Evolutionary conservation across 1,140 invertebrate species (phyloP), one percentile per base, ranked within the genome.

Genomic region (Gonatopus flavifemur): DNA sequence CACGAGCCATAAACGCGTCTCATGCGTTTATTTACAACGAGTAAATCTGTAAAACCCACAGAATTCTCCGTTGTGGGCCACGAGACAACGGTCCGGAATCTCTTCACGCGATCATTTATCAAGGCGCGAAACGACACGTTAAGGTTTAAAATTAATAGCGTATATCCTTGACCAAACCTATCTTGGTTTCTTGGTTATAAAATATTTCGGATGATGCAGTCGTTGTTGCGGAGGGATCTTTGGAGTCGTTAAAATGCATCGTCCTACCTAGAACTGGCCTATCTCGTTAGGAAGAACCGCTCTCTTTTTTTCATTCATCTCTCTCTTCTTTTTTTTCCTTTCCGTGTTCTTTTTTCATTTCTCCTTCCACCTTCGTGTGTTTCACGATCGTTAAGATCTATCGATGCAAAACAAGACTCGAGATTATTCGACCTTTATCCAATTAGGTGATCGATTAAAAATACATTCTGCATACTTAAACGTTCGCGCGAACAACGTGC

Each of bases 391-490:
- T 64, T 64, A 64, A 63, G 60, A 56, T 62, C 61, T 57, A n/a
- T 47, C 59, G 44, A 47, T 58, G 57, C 48, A 46, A 52, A 52
- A 57, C 32, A 40, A 41, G 49, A 55, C 54, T 51, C 37, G 33
- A 43, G 49, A 52, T 55, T 41, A 47, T 50, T 62, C 37, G 56
- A 51, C 55, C 61, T 65, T 66, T 62, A 55, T 49, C 60, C 55
- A 67, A 67, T 67, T 67, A 64, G 57, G 43, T 66, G 59, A 66
- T 67, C 55, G 51, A 58, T 60, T n/a, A n/a, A n/a, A n/a, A n/a
- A n/a, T n/a, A n/a, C n/a, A n/a, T n/a, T n/a, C n/a, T n/a, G n/a
- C n/a, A n/a, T n/a, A n/a, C n/a, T n/a, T n/a, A n/a, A n/a, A n/a
- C n/a, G n/a, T n/a, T n/a, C n/a, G n/a, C n/a, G n/a, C n/a, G n/a